phyloP scores from a whole-genome alignment of 2,113 vertebrate species.

The Myxocyprinus asiaticus region DNA sequence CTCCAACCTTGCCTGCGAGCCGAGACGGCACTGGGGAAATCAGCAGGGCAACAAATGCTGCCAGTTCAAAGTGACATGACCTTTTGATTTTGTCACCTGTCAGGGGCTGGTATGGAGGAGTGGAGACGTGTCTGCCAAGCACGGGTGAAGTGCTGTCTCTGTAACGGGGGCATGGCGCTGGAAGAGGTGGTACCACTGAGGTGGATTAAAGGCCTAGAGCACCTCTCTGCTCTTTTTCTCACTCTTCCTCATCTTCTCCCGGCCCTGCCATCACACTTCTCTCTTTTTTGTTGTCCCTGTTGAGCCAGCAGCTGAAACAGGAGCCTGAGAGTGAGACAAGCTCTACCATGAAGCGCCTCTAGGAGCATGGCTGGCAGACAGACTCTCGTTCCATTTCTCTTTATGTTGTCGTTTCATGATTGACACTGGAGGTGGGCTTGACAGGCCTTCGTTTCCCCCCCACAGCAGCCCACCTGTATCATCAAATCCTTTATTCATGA shows the following conservation, averaged over 20 bases:
- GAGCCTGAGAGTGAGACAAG: slow-evolving; percentile 31
- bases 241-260: slow-evolving; percentile 38
- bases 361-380: slow-evolving; percentile 46
- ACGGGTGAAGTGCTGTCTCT: slow-evolving; percentile 46
- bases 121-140: slow-evolving; percentile 70
- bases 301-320: slow-evolving; percentile 42
- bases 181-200: slow-evolving; percentile 49
- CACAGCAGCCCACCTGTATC: slow-evolving; percentile 58
- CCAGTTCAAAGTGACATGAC: slow-evolving; percentile 97
- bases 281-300: slow-evolving; percentile 44
- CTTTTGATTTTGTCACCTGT: slow-evolving; percentile 97
- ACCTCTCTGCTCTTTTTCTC: slow-evolving; percentile 45
- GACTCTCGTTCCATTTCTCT: slow-evolving; percentile 62
- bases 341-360: slow-evolving; percentile 44
- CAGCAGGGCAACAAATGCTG: slow-evolving; percentile 91
- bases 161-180: slow-evolving; percentile 41
- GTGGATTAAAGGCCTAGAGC: slow-evolving; percentile 58
- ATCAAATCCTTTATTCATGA: slow-evolving; percentile 64
- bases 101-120: slow-evolving; percentile 79
- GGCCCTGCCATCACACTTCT: slow-evolving; percentile 41
- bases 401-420: slow-evolving; percentile 54
- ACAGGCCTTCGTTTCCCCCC: slow-evolving; percentile 50
- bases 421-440: slow-evolving; percentile 55
- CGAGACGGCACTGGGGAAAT: slow-evolving; percentile 86
- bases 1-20: slow-evolving; percentile 73